These are phyloP conservation scores for Panzeria rudis DNA, from an alignment of 2,888 invertebrate species.

Conservation along the genomic window DNA sequence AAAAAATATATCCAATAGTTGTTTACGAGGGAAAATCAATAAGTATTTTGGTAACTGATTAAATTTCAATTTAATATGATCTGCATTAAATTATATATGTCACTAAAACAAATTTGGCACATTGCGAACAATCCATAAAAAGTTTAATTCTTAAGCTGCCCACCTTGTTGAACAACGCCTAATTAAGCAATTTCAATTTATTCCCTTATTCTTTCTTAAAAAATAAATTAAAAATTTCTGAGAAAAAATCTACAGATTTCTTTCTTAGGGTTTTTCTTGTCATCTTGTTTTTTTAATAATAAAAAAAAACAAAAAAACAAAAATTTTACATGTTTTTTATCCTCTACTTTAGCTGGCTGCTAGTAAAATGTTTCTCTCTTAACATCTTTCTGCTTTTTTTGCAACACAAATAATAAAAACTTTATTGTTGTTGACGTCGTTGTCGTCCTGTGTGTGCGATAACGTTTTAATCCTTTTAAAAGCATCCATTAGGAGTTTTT, in stretches of 20 bases:
- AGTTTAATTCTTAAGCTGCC: too few relatives aligned
- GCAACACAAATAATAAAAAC: conserved; percentile 35
- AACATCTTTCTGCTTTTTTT: conserved; percentile 1
- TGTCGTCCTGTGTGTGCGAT: conserved; percentile 67
- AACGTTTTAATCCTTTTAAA: conserved; percentile 73
- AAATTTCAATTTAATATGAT: too few relatives aligned
- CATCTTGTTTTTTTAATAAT: background rate
- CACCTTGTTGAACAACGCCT: background rate
- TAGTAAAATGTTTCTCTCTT: conserved; percentile 23
- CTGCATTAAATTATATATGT: too few relatives aligned
- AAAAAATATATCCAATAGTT: too few relatives aligned
- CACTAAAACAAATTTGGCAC: too few relatives aligned
- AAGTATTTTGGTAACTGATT: too few relatives aligned
- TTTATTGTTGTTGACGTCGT: conserved; percentile 63
- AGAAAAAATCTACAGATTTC: background rate
- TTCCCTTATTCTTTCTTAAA: background rate
- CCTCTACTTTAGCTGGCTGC: conserved; percentile 15
- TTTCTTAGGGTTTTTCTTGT: background rate
- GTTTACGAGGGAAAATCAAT: too few relatives aligned
- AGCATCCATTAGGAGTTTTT: conserved; percentile 71
- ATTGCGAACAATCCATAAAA: too few relatives aligned
- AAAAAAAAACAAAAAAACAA: background rate
- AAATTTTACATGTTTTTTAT: conserved; percentile 31
- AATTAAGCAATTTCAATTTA: too few relatives aligned
- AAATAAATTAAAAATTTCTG: conserved; percentile 19